Evolutionary conservation across 2,888 invertebrate species (phyloP).

Genomic region (Toxonevra muliebris): DNA sequence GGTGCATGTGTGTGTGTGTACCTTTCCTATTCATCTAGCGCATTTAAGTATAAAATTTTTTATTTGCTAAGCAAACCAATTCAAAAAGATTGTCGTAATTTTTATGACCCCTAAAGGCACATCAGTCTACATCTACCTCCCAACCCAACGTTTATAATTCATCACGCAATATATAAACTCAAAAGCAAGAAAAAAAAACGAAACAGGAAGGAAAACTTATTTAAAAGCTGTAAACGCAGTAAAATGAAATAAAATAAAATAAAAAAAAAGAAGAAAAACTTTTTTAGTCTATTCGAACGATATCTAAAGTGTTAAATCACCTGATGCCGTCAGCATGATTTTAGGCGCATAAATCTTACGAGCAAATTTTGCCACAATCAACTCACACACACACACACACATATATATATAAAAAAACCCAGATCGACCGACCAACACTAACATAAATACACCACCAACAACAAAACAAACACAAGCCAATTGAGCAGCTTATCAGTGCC

Average conservation of each 20-base stretch:
- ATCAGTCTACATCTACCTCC: background rate
- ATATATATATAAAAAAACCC: no score
- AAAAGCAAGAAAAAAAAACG: conserved; percentile 27
- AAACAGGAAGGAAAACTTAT: conserved; percentile 41
- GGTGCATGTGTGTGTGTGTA: no score
- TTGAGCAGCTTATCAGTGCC: conserved; percentile 29
- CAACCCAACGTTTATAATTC: conserved; percentile 5
- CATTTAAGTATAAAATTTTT: no score
- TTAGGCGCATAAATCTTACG: conserved; percentile 57
- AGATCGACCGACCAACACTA: no score
- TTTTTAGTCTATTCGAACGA: conserved; percentile 52
- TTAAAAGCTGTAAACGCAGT: conserved; percentile 51
- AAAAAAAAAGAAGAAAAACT: conserved; percentile 46
- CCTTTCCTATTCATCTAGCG: no score
- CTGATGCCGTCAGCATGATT: conserved; percentile 64
- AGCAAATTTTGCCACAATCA: conserved; percentile 1
- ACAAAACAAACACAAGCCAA: conserved; percentile 25
- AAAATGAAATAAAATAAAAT: conserved; percentile 57
- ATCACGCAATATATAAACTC: conserved; percentile 6
- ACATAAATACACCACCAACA: background rate
- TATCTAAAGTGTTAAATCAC: conserved; percentile 64
- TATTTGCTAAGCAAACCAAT: background rate
- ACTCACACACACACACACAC: no score
- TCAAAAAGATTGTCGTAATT: background rate
- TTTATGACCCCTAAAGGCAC: conserved; percentile 4